Base-by-base conservation (phyloP, 2,888 invertebrate species). In the Scotopteryx bipunctaria region DNA sequence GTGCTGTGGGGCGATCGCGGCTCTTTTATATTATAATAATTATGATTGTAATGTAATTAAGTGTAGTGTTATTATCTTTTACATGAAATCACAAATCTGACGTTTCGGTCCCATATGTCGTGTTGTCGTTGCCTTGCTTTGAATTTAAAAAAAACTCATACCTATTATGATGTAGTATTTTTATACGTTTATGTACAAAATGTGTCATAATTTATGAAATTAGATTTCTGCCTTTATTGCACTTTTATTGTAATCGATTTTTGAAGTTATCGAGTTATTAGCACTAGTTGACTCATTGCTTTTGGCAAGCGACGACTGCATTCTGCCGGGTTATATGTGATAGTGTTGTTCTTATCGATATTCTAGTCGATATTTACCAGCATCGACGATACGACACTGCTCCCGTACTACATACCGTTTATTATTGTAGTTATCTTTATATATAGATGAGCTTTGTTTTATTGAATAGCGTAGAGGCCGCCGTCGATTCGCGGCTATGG, bases 381-480 rank as follows among this genome's bases (percentile, higher is more conserved):
- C 54, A 53, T 33, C 58, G 64, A 66, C 64, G 56, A 52, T 55
- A 63, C 72, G 74, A 63, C 64, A 50, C 61, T 47, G 59, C 55
- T 43, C 62, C 70, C 65, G 64, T 62, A 61, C 56, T 69, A 70
- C 78, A 71, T 72, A 76, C 78, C 69, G 76, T 81, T 81, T 78
- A 52, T 21, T 77, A 81, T 73, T 80, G 81, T 86, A 85, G 83
- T 81, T 79, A 83, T 83, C 76, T 84, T 78, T 84, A 77, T 83
- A 82, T 83, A 81, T 82, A 80, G 78, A 78, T 80, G 85, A 86
- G 87, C 84, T 88, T 87, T 85, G 83, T 83, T 86, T 88, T 83
- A 81, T 66, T 73, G 47, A 48, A 56, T 84, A 83, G 78, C 66
- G 77, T 83, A 80, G 81, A 66, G 75, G 71, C 72, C 69, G 59